Evolutionary conservation across 1,140 invertebrate genomes (phyloP).

Genomic region (Chlorops oryzae): DNA sequence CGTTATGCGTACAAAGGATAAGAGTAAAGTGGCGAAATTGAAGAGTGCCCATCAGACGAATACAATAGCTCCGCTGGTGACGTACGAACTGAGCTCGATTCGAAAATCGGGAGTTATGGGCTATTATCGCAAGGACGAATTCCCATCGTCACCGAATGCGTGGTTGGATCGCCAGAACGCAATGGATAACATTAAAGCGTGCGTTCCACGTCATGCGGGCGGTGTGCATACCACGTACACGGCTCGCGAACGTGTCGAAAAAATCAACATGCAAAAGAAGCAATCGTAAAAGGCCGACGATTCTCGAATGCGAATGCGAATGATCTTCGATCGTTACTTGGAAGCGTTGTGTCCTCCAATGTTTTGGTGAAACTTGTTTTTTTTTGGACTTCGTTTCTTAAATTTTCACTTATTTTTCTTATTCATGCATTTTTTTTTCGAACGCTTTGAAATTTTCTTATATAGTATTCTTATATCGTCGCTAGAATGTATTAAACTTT

Average conservation of each 20-base stretch:
- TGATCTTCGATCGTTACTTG: too few species aligned
- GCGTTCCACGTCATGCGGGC: constrained; percentile 65
- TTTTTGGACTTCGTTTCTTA: too few species aligned
- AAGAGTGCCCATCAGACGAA: constrained; percentile 51
- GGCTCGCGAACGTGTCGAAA: constrained; percentile 54
- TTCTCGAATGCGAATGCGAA: too few species aligned
- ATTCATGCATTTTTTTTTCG: too few species aligned
- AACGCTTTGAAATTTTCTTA: too few species aligned
- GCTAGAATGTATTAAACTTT: too few species aligned
- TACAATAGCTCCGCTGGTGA: constrained; percentile 57
- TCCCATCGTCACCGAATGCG: constrained; percentile 28
- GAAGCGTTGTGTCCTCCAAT: too few species aligned
- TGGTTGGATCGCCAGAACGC: constrained; percentile 20
- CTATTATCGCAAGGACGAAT: constrained; percentile 40
- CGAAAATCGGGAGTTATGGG: constrained; percentile 40
- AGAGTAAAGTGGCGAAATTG: constrained; percentile 47
- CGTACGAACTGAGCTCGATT: constrained; percentile 58
- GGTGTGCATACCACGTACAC: constrained; percentile 65
- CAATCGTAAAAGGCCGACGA: too few species aligned
- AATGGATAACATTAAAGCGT: constrained; percentile 48
- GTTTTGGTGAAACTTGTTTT: too few species aligned
- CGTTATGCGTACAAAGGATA: constrained; percentile 59
- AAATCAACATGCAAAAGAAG: constrained; percentile 30
- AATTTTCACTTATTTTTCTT: too few species aligned
- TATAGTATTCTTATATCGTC: too few species aligned